Evolutionary conservation across 2,113 vertebrate species (phyloP), one percentile per base, ranked within the genome.

Genomic region (Otis tarda): DNA sequence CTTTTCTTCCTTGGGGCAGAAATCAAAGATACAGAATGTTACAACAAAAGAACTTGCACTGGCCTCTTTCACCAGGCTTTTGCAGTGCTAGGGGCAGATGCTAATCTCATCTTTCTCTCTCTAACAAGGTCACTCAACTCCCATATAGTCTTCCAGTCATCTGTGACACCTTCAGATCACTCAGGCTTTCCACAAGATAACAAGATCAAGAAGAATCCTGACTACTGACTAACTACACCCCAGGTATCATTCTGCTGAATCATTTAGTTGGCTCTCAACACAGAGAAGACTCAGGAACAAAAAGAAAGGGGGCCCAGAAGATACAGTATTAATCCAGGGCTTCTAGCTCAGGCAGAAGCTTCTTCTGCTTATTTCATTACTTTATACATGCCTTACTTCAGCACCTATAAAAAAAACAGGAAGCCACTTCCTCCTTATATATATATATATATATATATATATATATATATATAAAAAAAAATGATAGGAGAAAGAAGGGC

Each of bases 1-100:
- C 90, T 91, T 86, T 98, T 76, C 45, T 94, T 49, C 98, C 97
- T 94, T 96, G 33, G 73, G 80, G 89, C 11, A 63, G 35, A 95
- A 92, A 95, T 64, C 57, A 94, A 87, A 95, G 33, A 90, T 4
- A 91, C 2, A 43, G 45, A 85, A 81, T 22, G 21, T 97, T 86
- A 96, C 17, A 88, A 94, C 4, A 87, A 30, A 30, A 69, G 47
- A 89, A 79, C 39, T 75, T 79, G 39, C 35, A 68, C 3, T 63
- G 43, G 60, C n/a, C 61, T 79, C 60, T 83, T 59, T 75, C 50
- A 45, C 12, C 17, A 76, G 57, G 8, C 49, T 50, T 83, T 47
- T 70, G 41, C 33, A 84, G 33, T 21, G 19, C 25, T 14, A 91
- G 10, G 13, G 23, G 17, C 37, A 83, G 64, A 80, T 25, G n/a